A percentile compares a stretch with the other conserved stretches of the same genome.
These are phyloP conservation scores for Fregata magnificens DNA, from an alignment of 2,113 vertebrate species.

Conservation along the genomic window DNA sequence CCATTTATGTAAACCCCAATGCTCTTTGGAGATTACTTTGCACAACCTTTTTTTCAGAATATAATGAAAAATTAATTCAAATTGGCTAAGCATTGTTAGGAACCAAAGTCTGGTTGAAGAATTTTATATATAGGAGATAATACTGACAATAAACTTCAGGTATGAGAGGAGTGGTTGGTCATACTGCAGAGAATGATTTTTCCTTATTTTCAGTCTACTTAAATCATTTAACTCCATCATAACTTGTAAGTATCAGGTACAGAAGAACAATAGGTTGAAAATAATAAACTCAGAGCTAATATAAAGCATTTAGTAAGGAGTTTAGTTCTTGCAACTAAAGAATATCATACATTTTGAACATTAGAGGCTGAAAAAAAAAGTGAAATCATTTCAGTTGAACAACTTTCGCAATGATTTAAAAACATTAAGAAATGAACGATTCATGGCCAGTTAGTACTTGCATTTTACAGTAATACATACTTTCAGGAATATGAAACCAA, in stretches of 20 bases:
- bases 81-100: not conserved
- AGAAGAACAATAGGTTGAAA: not conserved
- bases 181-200: not conserved
- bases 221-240: not conserved
- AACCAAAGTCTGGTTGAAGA: not conserved
- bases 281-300: not conserved
- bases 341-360: not conserved
- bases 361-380: not conserved
- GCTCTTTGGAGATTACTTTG: conserved; percentile 8
- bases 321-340: not conserved
- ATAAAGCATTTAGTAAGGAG: not conserved
- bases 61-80: conserved; percentile 40
- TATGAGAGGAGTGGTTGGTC: not conserved
- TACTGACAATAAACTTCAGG: not conserved
- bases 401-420: not conserved
- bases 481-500: not conserved
- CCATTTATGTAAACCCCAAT: conserved; percentile 18
- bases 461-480: not conserved
- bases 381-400: not conserved
- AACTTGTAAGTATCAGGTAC: not conserved
- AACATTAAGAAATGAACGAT: not conserved
- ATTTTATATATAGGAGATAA: not conserved
- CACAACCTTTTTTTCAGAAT: not conserved
- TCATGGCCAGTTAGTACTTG: not conserved
- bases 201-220: not conserved